A percentile compares a stretch with the other conserved stretches of the same genome.
Conservation (phyloP, 2,797 vertebrate species). For the Tokudaia muenninki region DNA sequence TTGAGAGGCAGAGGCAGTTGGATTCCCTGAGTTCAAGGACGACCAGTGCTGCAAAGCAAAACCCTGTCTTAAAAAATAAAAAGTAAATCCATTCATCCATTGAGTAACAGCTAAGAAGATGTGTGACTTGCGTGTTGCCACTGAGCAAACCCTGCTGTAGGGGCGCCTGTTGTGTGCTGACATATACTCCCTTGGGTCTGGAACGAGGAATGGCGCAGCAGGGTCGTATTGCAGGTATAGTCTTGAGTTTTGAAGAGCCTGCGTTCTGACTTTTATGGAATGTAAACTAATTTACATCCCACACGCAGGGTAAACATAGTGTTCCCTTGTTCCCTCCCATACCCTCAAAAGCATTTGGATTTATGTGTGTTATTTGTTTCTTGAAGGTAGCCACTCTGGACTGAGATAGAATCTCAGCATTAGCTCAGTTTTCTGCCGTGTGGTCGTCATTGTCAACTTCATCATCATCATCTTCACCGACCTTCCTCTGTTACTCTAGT, state of each 20-base stretch:
- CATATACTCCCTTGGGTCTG: not conserved
- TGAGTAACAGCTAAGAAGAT: not conserved
- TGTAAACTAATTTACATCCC: not conserved
- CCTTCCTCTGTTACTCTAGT: not conserved
- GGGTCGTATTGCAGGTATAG: not conserved
- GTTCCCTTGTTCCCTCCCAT: no score
- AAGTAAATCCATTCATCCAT: not conserved
- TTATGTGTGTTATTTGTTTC: not conserved
- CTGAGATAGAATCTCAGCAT: no score
- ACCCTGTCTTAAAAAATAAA: not conserved
- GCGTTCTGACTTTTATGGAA: not conserved
- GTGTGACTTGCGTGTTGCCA: no score
- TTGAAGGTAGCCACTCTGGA: not conserved
- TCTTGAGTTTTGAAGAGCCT: not conserved
- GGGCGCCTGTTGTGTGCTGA: not conserved
- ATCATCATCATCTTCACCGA: not conserved
- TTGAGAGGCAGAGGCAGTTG: not conserved
- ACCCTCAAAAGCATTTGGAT: not conserved
- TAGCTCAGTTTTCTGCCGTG: accelerated
- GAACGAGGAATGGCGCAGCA: not conserved
- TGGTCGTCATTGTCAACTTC: accelerated
- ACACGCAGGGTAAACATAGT: not conserved
- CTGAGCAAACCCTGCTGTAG: not conserved
- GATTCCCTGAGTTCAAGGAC: not conserved
- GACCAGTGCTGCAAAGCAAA: not conserved